phyloP scores from a whole-genome alignment of 2,113 vertebrate genomes.

The Scatophagus argus region DNA sequence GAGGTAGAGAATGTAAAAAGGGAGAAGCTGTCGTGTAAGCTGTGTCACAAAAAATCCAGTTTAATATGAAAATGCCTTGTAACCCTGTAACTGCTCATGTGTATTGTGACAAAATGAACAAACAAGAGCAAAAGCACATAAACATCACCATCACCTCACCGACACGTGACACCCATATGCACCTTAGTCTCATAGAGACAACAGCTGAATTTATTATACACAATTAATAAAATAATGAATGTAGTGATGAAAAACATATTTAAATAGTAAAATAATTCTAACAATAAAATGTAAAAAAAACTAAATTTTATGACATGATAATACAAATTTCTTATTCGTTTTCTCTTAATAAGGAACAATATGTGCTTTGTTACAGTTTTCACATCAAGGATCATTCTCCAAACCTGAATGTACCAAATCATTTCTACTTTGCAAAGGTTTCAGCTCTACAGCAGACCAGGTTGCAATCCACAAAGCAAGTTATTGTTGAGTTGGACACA shows the following conservation, averaged over 20 bases:
- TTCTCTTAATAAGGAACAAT: slow-evolving; percentile 35
- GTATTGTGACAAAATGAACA: no score
- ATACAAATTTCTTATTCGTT: slow-evolving; percentile 39
- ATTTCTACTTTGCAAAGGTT: not conserved
- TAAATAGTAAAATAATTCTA: no score
- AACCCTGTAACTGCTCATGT: no score
- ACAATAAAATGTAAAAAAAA: no score
- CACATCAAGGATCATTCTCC: slow-evolving; percentile 6
- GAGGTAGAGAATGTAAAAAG: no score
- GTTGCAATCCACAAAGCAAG: not conserved
- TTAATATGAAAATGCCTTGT: no score
- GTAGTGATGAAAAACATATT: not conserved
- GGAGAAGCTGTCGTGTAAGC: no score
- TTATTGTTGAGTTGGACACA: slow-evolving; percentile 32
- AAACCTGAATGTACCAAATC: not conserved
- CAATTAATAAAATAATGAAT: not conserved
- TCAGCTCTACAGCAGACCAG: not conserved
- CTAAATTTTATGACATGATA: no score
- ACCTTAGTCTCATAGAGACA: not conserved
- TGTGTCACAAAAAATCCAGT: no score
- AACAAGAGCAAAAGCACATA: no score
- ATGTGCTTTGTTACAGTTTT: slow-evolving; percentile 24
- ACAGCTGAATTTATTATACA: not conserved
- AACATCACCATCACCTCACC: not conserved
- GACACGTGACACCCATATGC: not conserved